phyloP scores from a whole-genome alignment of 2,797 vertebrate species.

The Mastacembelus armatus region DNA sequence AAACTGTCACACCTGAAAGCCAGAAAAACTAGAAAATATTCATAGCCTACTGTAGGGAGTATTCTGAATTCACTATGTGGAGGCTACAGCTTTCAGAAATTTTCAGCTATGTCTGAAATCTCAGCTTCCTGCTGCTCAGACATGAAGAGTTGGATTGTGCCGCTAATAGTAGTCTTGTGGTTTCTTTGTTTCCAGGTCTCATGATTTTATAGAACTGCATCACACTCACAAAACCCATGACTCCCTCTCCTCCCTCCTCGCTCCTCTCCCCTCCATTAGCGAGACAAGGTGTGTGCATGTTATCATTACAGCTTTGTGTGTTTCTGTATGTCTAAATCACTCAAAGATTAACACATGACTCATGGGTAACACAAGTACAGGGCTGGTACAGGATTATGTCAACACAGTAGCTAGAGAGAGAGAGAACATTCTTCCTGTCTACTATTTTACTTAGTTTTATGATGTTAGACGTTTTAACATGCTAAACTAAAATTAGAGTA shows the following conservation, averaged over 20 bases:
- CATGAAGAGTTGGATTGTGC: slow-evolving; percentile 45
- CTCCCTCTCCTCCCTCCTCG: no score
- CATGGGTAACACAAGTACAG: slow-evolving; percentile 14
- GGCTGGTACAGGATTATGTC: slow-evolving; percentile 32
- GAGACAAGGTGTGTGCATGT: slow-evolving; percentile 5
- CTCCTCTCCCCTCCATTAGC: no score
- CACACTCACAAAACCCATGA: slow-evolving; percentile 71
- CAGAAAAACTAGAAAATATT: no score
- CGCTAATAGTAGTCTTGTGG: slow-evolving; percentile 80
- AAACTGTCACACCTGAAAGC: not conserved
- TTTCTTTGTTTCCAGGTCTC: slow-evolving; percentile 64
- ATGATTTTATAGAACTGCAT: slow-evolving; percentile 65
- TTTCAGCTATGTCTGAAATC: slow-evolving; percentile 23
- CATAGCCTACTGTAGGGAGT: no score
- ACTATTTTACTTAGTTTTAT: slow-evolving; percentile 9
- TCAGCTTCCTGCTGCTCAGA: slow-evolving; percentile 22
- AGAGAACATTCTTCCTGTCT: slow-evolving; percentile 12
- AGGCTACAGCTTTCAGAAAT: slow-evolving; percentile 12
- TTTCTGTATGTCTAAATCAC: slow-evolving; percentile 18
- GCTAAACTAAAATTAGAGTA: not conserved
- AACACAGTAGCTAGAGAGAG: not conserved
- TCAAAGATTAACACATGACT: slow-evolving; percentile 62
- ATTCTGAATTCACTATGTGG: not conserved
- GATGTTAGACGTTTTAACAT: not conserved
- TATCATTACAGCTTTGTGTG: slow-evolving; percentile 11